phyloP scores from a whole-genome alignment of 2,113 vertebrate genomes.

The Onychostruthus taczanowskii region DNA sequence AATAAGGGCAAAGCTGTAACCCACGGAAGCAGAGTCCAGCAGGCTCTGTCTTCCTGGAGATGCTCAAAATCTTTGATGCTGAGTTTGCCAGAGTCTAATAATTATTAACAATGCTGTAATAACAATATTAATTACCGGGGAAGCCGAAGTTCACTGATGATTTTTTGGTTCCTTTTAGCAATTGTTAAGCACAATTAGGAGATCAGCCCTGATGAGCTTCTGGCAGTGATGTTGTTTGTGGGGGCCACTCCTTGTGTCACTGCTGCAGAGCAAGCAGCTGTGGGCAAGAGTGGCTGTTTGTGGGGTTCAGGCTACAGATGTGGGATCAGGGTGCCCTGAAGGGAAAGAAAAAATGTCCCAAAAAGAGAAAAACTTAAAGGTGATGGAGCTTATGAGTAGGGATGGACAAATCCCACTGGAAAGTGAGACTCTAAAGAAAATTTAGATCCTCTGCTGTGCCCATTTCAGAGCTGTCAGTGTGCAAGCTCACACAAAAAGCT shows the following conservation, averaged over 20 bases:
- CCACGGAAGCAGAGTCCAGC: accelerated
- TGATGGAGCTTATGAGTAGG: neutral
- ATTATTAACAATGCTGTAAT: slow-evolving; percentile 14
- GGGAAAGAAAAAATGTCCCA: neutral
- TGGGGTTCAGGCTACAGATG: neutral
- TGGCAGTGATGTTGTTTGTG: neutral
- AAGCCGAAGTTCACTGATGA: neutral
- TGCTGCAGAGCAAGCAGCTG: neutral
- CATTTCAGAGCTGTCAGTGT: neutral
- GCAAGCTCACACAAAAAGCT: neutral
- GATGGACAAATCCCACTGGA: neutral
- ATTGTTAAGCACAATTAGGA: slow-evolving; percentile 53
- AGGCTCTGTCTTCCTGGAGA: neutral
- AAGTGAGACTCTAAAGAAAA: neutral
- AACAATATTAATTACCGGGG: neutral
- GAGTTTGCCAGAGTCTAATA: slow-evolving; percentile 22
- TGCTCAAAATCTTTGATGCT: neutral
- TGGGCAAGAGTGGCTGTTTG: neutral
- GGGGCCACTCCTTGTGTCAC: neutral
- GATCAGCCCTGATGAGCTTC: slow-evolving; percentile 15
- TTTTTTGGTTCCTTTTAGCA: slow-evolving; percentile 58
- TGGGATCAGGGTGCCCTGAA: neutral
- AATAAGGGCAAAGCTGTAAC: neutral
- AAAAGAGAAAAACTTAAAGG: neutral
- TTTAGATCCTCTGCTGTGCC: neutral